Percentiles rank a stretch among this genome's conserved stretches.
Evolutionary conservation across 2,888 invertebrate genomes (phyloP).

Genomic region (Leucophenga maculata): DNA sequence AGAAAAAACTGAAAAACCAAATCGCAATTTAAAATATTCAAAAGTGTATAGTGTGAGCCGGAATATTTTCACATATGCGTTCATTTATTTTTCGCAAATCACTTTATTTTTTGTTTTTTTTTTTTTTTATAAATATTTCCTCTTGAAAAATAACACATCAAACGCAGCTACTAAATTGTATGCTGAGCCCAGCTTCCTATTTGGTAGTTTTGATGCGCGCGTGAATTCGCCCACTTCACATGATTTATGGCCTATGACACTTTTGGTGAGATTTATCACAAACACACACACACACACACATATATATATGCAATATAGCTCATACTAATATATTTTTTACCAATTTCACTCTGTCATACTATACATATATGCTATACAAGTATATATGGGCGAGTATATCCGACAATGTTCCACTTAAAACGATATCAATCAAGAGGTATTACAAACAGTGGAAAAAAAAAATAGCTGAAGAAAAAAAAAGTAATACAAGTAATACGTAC

Average conservation of each 20-base stretch:
- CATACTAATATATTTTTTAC: neutral
- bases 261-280: slow-evolving; percentile 25
- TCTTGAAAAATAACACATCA: slow-evolving; percentile 15
- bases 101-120: neutral
- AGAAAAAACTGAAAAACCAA: neutral
- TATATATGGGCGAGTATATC: slow-evolving; percentile 4
- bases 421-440: slow-evolving; percentile 26
- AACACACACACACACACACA: neutral
- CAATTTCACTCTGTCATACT: neutral
- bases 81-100: neutral
- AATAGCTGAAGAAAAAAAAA: neutral
- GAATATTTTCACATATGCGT: too few species aligned
- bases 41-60: neutral
- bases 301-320: neutral
- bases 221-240: slow-evolving; percentile 14
- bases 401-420: slow-evolving; percentile 27
- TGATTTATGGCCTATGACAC: slow-evolving; percentile 27
- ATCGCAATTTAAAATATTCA: slow-evolving; percentile 17
- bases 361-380: too few species aligned
- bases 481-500: neutral
- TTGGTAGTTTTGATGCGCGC: neutral
- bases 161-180: slow-evolving; percentile 20
- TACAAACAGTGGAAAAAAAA: slow-evolving; percentile 17
- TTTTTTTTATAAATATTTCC: neutral
- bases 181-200: neutral